Percentiles rank a stretch among this genome's conserved stretches.
Conservation (phyloP, 2,797 vertebrate species). For the Apodemus agrarius region DNA sequence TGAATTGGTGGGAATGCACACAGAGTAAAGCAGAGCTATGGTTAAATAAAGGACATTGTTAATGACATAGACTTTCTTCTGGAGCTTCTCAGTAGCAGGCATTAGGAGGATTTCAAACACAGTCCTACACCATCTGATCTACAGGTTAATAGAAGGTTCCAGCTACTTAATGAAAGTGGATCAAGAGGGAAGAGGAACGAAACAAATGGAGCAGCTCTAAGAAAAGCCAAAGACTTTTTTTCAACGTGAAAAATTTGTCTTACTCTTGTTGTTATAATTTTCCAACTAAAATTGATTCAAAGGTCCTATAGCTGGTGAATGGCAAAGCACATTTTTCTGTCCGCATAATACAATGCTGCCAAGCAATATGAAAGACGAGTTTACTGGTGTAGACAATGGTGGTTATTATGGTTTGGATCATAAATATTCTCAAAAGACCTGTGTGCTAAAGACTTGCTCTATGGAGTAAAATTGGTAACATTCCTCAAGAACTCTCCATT, state of each 20-base stretch:
- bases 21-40: neutral
- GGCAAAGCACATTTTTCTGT: neutral
- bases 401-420: neutral
- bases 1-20: accelerated
- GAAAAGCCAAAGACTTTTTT: neutral
- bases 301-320: neutral
- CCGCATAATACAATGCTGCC: neutral
- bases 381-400: neutral
- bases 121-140: no score
- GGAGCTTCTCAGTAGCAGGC: neutral
- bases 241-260: no score
- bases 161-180: neutral
- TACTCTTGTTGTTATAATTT: neutral
- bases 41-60: neutral
- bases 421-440: neutral
- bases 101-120: neutral
- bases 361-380: neutral
- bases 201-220: neutral
- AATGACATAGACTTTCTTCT: neutral
- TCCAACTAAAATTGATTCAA: neutral
- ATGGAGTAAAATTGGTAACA: neutral
- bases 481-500: neutral
- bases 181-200: neutral
- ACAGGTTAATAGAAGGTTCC: neutral
- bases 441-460: neutral